Evolutionary conservation across 2,888 invertebrate species (phyloP).

Genomic region (Aethes cnicana): DNA sequence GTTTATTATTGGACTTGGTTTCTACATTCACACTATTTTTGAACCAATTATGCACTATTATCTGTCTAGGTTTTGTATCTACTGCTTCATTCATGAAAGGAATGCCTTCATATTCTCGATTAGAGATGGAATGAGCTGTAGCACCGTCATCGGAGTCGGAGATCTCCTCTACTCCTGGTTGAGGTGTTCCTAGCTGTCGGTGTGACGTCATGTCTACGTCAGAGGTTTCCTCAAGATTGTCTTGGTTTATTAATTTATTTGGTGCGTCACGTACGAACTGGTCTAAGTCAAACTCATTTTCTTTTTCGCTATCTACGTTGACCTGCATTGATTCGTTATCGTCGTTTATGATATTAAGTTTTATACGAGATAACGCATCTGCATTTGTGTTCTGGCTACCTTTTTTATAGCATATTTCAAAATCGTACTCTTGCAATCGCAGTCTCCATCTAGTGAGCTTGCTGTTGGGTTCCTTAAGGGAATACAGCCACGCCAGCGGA

Average conservation of each 20-base stretch:
- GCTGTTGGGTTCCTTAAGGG: conserved; percentile 34
- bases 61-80: conserved; percentile 38
- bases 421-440: conserved; percentile 38
- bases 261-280: neutral
- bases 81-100: conserved; percentile 42
- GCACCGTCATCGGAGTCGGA: conserved; percentile 8
- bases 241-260: no score
- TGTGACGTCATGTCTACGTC: neutral
- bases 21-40: neutral
- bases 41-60: neutral
- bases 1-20: neutral
- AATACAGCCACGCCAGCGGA: conserved; percentile 32
- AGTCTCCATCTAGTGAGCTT: conserved; percentile 37
- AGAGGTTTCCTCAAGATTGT: no score
- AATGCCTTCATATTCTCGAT: conserved; percentile 34
- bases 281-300: neutral
- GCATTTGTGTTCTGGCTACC: conserved; percentile 34
- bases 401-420: conserved; percentile 33
- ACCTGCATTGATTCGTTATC: conserved; percentile 20
- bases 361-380: conserved; percentile 34
- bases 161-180: neutral
- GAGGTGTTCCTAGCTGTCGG: neutral
- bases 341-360: conserved; percentile 24
- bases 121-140: conserved; percentile 24
- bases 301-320: conserved; percentile 8